Percentiles rank a stretch among this genome's conserved stretches.
Evolutionary conservation across 2,797 vertebrate species (phyloP).

Genomic region (Spondyliosoma cantharus): DNA sequence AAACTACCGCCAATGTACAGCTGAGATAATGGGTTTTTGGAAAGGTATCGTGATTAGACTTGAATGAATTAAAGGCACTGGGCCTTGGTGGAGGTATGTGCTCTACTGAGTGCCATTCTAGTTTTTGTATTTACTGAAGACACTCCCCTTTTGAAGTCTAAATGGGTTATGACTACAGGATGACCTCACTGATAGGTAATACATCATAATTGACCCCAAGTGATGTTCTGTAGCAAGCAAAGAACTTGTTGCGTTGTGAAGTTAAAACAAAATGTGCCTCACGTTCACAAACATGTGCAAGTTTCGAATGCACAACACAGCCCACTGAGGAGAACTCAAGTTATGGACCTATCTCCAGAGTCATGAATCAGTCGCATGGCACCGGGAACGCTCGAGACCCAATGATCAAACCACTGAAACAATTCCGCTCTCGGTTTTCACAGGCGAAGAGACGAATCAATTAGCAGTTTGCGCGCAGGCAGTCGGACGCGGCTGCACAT

Average conservation of each 20-base stretch:
- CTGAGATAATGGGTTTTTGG: too few species aligned
- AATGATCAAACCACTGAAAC: slow-evolving; percentile 41
- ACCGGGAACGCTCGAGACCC: background rate
- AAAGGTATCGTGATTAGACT: too few species aligned
- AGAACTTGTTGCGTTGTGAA: background rate
- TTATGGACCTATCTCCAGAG: background rate
- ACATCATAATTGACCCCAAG: background rate
- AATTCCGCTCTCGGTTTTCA: slow-evolving; percentile 27
- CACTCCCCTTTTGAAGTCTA: background rate
- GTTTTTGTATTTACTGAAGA: background rate
- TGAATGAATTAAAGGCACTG: too few species aligned
- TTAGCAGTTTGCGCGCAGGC: slow-evolving; percentile 41
- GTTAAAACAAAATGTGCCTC: background rate
- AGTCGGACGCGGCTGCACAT: slow-evolving; percentile 45
- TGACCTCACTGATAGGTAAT: background rate
- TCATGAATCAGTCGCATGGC: slow-evolving; percentile 23
- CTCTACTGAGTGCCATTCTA: too few species aligned
- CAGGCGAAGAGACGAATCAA: slow-evolving; percentile 50
- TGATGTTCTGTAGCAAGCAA: background rate
- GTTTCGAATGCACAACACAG: background rate
- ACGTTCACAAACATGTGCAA: background rate
- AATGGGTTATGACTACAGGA: background rate
- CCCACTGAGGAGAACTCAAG: slow-evolving; percentile 7
- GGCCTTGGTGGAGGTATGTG: too few species aligned
- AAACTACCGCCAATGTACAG: too few species aligned